Base-by-base conservation (phyloP, 2,797 vertebrate species). In the Pempheris klunzingeri region DNA sequence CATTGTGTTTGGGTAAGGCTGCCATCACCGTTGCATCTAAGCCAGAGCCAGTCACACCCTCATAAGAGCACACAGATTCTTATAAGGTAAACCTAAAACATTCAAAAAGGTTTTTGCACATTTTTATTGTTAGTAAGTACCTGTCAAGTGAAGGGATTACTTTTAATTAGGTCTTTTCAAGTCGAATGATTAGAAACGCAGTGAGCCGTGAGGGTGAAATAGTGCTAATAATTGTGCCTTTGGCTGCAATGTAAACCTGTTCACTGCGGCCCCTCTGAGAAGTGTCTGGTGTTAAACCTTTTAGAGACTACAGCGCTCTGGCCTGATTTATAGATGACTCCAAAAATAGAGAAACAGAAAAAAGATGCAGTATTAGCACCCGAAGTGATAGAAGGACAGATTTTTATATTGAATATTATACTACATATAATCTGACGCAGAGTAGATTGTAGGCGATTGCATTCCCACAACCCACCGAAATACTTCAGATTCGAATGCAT, bases 171-270 rank as follows among this genome's bases (percentile, higher is more conserved):
- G 38, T 47, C 22, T n/a, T 49, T 34, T 41, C 5, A 36, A 57
- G 14, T 30, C 9, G 10, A 57, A 26, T 0, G 12, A 52, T 53
- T 7, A 43, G 36, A 55, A 74, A 79, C n/a, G n/a, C n/a, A n/a
- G n/a, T 14, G n/a, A 69, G 70, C 82, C 72, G 80, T 78, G 57
- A 55, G 28, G 62, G 53, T 63, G 44, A 64, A 26, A 46, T n/a
- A 32, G 47, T 63, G 62, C 5, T 47, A 17, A 22, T 55, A 72
- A 46, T 17, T 76, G 84, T 87, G 87, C 87, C 84, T 90, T 86
- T 75, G 74, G 71, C 71, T 78, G 47, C 65, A 67, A 9, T 64
- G 65, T 75, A 54, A 82, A 82, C 69, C 43, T 61, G 30, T 34
- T 24, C 20, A 20, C 47, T 57, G 28, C 52, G 41, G 67, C 39